These are phyloP conservation scores for Archips xylosteana DNA, from an alignment of 2,888 invertebrate species.

Conservation along the genomic window DNA sequence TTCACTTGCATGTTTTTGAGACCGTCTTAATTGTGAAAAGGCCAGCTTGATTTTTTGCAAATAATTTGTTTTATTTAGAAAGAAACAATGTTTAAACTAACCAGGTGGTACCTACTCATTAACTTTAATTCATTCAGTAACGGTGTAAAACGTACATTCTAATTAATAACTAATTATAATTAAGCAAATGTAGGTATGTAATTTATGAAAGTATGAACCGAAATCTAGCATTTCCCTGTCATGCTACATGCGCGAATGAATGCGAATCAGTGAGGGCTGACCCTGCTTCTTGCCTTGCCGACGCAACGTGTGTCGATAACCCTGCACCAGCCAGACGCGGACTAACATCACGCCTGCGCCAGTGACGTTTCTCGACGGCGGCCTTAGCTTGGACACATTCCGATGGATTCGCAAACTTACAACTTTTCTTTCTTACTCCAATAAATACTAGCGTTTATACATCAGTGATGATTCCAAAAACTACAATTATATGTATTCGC, in stretches of 20 bases:
- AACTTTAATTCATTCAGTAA: not conserved
- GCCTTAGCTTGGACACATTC: slow-evolving; percentile 76
- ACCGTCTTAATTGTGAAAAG: no score
- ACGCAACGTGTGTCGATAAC: slow-evolving; percentile 79
- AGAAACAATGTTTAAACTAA: not conserved
- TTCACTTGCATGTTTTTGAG: not conserved
- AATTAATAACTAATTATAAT: slow-evolving; percentile 2
- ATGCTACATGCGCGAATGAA: slow-evolving; percentile 50
- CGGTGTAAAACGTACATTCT: not conserved
- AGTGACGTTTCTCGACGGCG: slow-evolving; percentile 73
- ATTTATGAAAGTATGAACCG: slow-evolving; percentile 71
- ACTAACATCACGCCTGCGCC: slow-evolving; percentile 78
- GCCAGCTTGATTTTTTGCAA: no score
- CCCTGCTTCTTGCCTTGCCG: slow-evolving; percentile 62
- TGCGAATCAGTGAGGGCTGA: slow-evolving; percentile 50
- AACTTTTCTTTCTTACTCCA: slow-evolving; percentile 60
- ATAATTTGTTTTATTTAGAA: not conserved
- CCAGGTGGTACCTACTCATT: not conserved
- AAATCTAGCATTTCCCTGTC: slow-evolving; percentile 68
- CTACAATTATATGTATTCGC: not conserved
- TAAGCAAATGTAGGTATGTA: not conserved
- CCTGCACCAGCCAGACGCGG: slow-evolving; percentile 73
- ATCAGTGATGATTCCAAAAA: slow-evolving; percentile 9
- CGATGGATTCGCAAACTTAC: slow-evolving; percentile 69
- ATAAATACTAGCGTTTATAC: slow-evolving; percentile 15